Base-by-base conservation (phyloP, 2,888 invertebrate genomes). In the Hirudinaria manillensis region DNA sequence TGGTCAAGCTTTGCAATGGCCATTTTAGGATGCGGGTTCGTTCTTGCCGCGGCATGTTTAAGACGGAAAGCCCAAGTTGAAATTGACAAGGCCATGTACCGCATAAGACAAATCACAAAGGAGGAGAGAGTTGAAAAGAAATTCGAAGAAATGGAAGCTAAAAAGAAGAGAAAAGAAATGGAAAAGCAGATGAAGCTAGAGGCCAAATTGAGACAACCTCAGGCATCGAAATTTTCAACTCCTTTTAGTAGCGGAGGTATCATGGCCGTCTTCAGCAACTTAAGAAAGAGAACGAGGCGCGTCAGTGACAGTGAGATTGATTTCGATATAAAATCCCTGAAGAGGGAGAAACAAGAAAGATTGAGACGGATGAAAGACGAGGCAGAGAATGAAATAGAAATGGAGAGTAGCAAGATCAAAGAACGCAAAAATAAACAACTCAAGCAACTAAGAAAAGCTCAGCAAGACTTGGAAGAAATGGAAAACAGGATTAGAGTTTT, bases 41-140 rank as follows among this genome's bases (percentile, higher is more conserved):
- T 73, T 27, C 13, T 73, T 27, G 73, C 6, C n/a, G 73, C 34
- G 6, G 73, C 38, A 6, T 65, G 61, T 56, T 21, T 32, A 38
- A 56, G 65, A 38, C 29, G 36, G 27, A 32, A 3, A n/a, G 56
- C 73, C 10, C 32, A 53, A 55, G 34, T 6, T n/a, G 24, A 56
- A 61, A 73, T 73, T 73, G 73, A 73, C 24, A 61, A 65, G 34
- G 73, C 73, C 32, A 24, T 65, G 16, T 36, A 36, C 24, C 61
- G 65, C 3, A 10, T 65, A 27, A 45, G 7, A 3, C 56, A 73
- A 21, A 56, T 73, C 7, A 36, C 32, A 27, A 73, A 73, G 32
- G 73, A 73, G n/a, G 73, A 73, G 32, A 73, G 55, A 27, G 10
- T 34, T 7, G 73, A 73, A n/a, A 73, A 36, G 32, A 56, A 65